Conservation (phyloP, 2,888 invertebrate genomes). For the Glaucopsyche alexis region DNA sequence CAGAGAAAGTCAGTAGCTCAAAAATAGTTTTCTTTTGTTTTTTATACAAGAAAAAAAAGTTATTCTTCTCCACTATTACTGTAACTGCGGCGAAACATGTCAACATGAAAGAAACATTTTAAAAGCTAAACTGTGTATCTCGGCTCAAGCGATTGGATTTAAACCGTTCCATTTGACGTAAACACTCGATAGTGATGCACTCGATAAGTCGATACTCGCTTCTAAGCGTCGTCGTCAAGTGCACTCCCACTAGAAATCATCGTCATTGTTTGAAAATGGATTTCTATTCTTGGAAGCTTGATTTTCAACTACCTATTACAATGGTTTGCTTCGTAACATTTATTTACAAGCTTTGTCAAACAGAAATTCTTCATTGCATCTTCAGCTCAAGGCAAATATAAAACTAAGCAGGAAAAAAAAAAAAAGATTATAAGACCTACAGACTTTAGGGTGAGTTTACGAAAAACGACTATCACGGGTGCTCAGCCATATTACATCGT, state of each 20-base stretch:
- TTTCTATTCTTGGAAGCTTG: constrained; percentile 13
- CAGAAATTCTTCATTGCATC: neutral
- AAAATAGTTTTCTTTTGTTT: constrained; percentile 5
- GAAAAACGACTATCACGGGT: neutral
- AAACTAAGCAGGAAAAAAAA: neutral
- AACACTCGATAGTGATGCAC: constrained; percentile 26
- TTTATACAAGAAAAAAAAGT: neutral
- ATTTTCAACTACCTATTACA: neutral
- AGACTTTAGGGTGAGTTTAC: neutral
- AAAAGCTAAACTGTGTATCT: constrained; percentile 8
- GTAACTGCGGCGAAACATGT: neutral
- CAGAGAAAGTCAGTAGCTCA: neutral
- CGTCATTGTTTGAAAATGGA: constrained; percentile 19
- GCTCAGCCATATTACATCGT: neutral
- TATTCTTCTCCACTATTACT: neutral
- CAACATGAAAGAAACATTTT: constrained; percentile 6
- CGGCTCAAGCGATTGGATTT: constrained; percentile 22
- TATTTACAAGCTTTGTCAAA: neutral
- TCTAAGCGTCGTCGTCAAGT: constrained; percentile 10
- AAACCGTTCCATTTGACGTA: constrained; percentile 25
- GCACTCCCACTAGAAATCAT: constrained; percentile 5
- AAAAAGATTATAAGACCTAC: neutral
- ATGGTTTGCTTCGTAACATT: neutral
- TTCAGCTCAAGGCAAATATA: too few relatives aligned
- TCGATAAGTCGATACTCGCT: constrained; percentile 14